A percentile compares a stretch with the other conserved stretches of the same genome.
These are phyloP conservation scores for cattle (Bos taurus) DNA, from an alignment of 2,113 vertebrate species.

Conservation along the genomic window DNA sequence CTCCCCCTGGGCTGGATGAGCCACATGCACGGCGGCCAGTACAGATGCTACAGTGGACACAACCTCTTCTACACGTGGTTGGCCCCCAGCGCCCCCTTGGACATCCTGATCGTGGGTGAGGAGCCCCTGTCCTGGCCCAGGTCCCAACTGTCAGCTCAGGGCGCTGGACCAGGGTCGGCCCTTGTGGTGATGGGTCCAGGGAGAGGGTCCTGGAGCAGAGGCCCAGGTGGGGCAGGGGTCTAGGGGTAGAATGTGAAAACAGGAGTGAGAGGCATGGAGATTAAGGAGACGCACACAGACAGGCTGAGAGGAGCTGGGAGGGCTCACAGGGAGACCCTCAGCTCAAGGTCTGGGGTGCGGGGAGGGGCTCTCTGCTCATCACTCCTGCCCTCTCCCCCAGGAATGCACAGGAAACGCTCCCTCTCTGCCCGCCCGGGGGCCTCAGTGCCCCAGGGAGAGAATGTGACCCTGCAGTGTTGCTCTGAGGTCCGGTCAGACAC, in stretches of 20 bases:
- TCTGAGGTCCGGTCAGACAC: background rate
- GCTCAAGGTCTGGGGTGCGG: no score
- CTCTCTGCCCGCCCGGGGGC: background rate
- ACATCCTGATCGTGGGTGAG: background rate
- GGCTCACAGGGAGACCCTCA: no score
- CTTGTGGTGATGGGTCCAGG: background rate
- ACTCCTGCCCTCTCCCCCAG: background rate
- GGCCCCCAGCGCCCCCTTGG: background rate
- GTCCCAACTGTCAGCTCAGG: conserved; percentile 81
- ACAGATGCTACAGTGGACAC: background rate
- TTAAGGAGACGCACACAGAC: background rate
- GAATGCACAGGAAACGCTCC: background rate
- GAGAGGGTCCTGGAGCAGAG: background rate
- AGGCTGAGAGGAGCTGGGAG: accelerated
- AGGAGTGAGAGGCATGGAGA: background rate
- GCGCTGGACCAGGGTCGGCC: conserved; percentile 83
- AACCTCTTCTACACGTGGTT: accelerated
- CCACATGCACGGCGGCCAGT: accelerated
- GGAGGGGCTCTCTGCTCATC: no score
- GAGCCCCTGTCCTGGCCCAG: background rate
- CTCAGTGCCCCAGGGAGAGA: background rate
- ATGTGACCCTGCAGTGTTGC: background rate
- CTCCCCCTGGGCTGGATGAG: background rate
- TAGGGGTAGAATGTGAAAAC: accelerated
- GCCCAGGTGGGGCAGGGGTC: background rate